Base-by-base conservation (phyloP, 2,113 vertebrate genomes). In the Triplophysa siluroides region DNA sequence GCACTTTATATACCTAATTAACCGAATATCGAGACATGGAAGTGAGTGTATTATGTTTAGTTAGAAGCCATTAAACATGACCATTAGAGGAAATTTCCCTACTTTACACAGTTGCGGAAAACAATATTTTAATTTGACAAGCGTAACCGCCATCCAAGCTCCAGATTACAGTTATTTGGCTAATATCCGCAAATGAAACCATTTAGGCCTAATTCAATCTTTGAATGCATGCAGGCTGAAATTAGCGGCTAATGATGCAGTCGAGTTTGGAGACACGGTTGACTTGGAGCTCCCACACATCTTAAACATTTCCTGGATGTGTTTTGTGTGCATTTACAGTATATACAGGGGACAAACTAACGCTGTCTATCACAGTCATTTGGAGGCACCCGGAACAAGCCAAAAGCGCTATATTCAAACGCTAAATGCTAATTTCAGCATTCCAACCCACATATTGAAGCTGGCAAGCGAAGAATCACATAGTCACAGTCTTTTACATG, bases 131-230 rank as follows among this genome's bases (percentile, higher is more conserved):
- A 21, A 16, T 43, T 11, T 11, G 64, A 79, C 52, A 74, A n/a
- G 16, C 21, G n/a, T 41, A 23, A 66, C 60, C 62, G 65, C 65
- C 58, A 67, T 63, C 45, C 33, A 56, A 65, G 54, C 26, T 73
- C 52, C 52, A 83, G 54, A 83, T 52, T 81, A 64, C 45, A 64
- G 68, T 69, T 21, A 54, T 61, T 78, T 33, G 61, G 56, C 54
- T 65, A 64, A 81, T 74, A 75, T 65, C 76, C 29, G 43, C 69
- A 75, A 75, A 78, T 75, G 50, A 47, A 60, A 21, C 71, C 76
- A 81, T 73, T 83, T 84, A 78, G n/a, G 71, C 43, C 24, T 81
- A 60, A 81, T 84, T 60, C 75, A 65, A 76, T 70, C 76, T 81
- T 38, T 76, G 56, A 52, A 72, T 33, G 78, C 65, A 71, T 73